phyloP scores from a whole-genome alignment of 2,888 invertebrate genomes.

The Cinara cedri region DNA sequence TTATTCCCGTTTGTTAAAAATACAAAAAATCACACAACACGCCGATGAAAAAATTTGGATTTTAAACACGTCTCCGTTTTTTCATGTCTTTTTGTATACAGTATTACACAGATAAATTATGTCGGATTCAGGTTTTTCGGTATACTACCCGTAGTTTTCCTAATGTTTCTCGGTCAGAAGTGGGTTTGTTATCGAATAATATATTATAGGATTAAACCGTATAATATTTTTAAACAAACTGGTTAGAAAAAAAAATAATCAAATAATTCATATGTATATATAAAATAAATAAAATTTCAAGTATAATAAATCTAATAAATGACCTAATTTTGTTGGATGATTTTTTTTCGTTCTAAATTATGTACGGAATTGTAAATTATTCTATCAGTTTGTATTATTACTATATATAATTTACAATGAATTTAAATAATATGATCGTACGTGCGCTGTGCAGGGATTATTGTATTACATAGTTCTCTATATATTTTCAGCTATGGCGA shows the following conservation, averaged over 20 bases:
- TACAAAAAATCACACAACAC: not conserved
- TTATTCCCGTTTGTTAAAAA: not conserved
- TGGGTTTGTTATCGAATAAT: not conserved
- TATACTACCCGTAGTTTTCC: not conserved
- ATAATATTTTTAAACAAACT: no score
- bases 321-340: no score
- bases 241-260: not conserved
- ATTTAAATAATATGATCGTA: no score
- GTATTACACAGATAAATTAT: conserved; percentile 19
- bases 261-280: no score
- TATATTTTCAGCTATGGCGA: no score
- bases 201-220: not conserved
- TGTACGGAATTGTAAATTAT: no score
- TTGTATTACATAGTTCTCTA: no score
- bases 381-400: no score
- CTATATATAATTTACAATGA: no score
- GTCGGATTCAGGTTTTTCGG: not conserved
- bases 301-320: not conserved
- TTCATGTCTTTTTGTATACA: not conserved
- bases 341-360: no score
- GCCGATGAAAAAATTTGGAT: conserved; percentile 1
- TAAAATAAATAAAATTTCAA: no score
- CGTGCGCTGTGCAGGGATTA: no score
- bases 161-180: not conserved
- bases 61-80: not conserved